These are phyloP conservation scores for Hirtodrosophila duncani DNA, from an alignment of 2,888 invertebrate genomes.

Conservation along the genomic window DNA sequence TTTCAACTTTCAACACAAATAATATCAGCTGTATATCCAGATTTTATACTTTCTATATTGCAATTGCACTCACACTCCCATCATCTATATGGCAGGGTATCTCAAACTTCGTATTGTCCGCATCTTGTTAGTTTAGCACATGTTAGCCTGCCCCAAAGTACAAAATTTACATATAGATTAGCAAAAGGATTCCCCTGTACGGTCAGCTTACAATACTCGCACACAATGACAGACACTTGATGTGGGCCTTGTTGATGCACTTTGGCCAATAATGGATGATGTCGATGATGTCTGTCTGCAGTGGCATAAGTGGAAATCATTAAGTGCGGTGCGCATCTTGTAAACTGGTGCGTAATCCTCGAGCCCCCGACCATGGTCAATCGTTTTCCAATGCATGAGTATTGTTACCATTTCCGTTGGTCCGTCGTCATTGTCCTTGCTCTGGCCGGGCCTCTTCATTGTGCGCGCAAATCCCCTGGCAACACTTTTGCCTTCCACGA, in stretches of 20 bases:
- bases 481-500: conserved; percentile 63
- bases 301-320: conserved; percentile 69
- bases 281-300: conserved; percentile 50
- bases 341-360: conserved; percentile 67
- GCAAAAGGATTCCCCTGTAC: conserved; percentile 43
- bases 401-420: conserved; percentile 64
- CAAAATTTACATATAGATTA: conserved; percentile 69
- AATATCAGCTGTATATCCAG: too few species aligned
- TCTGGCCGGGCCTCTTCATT: conserved; percentile 42
- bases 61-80: too few species aligned
- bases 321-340: conserved; percentile 64
- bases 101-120: conserved; percentile 9
- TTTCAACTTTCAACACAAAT: too few species aligned
- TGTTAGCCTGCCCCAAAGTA: conserved; percentile 34
- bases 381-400: conserved; percentile 50
- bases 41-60: too few species aligned
- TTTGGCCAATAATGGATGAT: conserved; percentile 39
- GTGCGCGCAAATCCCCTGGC: conserved; percentile 64
- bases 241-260: conserved; percentile 33
- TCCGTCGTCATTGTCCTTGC: conserved; percentile 24
- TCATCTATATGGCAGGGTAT: conserved; percentile 27
- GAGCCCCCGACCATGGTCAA: conserved; percentile 38
- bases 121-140: conserved; percentile 30
- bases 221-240: conserved; percentile 39
- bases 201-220: conserved; percentile 16